phyloP scores from a whole-genome alignment of 2,888 invertebrate genomes.

The Microctonus hyperodae region DNA sequence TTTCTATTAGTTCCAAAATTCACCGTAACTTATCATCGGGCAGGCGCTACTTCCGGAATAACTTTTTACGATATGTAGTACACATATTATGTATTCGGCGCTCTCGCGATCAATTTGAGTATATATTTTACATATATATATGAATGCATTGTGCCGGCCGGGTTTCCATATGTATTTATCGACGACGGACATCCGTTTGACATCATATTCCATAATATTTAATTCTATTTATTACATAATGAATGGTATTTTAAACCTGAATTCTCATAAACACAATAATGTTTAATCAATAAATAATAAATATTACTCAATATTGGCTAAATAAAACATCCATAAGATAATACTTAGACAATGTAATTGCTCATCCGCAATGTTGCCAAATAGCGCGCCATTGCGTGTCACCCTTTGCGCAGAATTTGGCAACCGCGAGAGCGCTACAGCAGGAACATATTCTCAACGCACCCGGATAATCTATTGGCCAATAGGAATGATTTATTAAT shows the following conservation, averaged over 20 bases:
- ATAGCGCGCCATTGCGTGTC: neutral
- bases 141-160: no score
- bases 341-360: neutral
- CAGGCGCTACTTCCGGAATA: neutral
- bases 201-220: neutral
- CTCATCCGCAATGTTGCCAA: constrained; percentile 18
- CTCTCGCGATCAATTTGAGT: constrained; percentile 11
- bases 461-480: neutral
- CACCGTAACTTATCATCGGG: neutral
- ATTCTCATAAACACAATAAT: neutral
- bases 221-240: neutral
- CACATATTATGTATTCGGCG: no score
- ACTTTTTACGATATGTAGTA: no score
- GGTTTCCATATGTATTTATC: neutral
- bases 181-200: constrained; percentile 8
- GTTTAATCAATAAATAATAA: neutral
- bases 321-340: neutral
- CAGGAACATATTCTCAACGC: constrained; percentile 1
- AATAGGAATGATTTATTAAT: neutral
- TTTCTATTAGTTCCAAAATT: neutral
- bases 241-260: neutral
- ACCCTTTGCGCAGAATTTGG: constrained; percentile 9
- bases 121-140: no score
- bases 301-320: neutral
- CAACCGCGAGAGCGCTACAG: constrained; percentile 4